phyloP scores from a whole-genome alignment of 2,113 vertebrate species.

The Ciconia stormi region DNA sequence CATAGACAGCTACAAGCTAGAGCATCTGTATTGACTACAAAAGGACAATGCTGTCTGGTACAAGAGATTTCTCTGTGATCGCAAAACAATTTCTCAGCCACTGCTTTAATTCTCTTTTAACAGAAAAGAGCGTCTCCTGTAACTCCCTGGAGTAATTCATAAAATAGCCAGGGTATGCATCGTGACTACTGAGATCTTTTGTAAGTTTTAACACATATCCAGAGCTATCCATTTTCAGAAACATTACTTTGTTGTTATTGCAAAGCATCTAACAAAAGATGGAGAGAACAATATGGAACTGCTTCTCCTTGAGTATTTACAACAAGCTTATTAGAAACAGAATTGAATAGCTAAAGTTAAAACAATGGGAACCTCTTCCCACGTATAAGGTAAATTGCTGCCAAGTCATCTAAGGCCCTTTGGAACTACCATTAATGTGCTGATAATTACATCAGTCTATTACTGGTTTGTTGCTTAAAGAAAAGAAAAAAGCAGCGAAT shows the following conservation, averaged over 20 bases:
- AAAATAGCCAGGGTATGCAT: background rate
- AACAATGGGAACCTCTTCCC: background rate
- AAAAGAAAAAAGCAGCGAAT: background rate
- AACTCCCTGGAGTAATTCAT: background rate
- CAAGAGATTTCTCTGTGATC: background rate
- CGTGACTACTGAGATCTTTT: background rate
- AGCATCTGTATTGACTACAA: background rate
- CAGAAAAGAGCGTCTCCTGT: background rate
- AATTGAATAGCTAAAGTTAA: background rate
- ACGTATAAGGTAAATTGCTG: background rate
- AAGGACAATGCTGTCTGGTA: background rate
- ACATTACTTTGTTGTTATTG: background rate
- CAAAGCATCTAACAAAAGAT: background rate
- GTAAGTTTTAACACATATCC: background rate
- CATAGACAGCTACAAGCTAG: background rate
- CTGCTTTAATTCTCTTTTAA: background rate
- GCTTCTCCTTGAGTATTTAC: background rate
- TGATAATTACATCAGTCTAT: background rate
- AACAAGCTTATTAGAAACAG: background rate
- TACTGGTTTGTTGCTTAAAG: background rate
- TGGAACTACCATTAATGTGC: background rate
- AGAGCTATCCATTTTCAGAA: background rate
- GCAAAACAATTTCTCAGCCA: background rate
- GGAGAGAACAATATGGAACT: background rate
- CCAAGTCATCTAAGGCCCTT: background rate